These are phyloP conservation scores for Teleogryllus occipitalis DNA, from an alignment of 1,140 invertebrate species.

Conservation along the genomic window DNA sequence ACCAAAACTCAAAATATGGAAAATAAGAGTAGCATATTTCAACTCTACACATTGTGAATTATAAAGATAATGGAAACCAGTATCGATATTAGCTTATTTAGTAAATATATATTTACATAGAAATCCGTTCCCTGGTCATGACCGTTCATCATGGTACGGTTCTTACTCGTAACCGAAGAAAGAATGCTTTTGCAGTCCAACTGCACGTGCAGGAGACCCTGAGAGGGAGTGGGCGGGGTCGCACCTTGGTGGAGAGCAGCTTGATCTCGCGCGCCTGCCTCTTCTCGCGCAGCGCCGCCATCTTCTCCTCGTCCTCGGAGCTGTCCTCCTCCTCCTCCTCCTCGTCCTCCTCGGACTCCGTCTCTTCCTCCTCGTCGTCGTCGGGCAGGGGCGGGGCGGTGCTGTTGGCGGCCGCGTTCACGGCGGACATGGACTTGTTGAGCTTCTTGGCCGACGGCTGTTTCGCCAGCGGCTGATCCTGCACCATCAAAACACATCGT, in stretches of 20 bases:
- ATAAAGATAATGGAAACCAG: no score
- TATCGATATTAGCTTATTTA: no score
- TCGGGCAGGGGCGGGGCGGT: background rate
- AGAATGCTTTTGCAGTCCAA: no score
- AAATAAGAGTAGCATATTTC: no score
- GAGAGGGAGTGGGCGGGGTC: background rate
- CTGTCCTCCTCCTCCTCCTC: slow-evolving; percentile 30
- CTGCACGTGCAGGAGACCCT: background rate
- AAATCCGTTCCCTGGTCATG: no score
- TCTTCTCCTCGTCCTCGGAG: slow-evolving; percentile 48
- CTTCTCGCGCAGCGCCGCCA: slow-evolving; percentile 56
- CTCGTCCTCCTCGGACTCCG: slow-evolving; percentile 28
- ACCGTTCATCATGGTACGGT: no score
- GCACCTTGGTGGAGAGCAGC: slow-evolving; percentile 58
- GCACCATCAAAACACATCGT: no score
- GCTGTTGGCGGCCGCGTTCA: background rate
- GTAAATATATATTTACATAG: no score
- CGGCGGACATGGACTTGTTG: background rate
- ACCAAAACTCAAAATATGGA: no score
- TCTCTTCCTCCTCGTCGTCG: slow-evolving; percentile 13
- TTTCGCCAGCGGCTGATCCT: slow-evolving; percentile 25
- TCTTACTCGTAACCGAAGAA: no score
- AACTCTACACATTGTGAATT: no score
- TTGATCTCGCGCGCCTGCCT: slow-evolving; percentile 62
- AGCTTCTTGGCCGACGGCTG: slow-evolving; percentile 30